Conservation (phyloP, 1,140 invertebrate genomes). For the Pollicipes pollicipes region DNA sequence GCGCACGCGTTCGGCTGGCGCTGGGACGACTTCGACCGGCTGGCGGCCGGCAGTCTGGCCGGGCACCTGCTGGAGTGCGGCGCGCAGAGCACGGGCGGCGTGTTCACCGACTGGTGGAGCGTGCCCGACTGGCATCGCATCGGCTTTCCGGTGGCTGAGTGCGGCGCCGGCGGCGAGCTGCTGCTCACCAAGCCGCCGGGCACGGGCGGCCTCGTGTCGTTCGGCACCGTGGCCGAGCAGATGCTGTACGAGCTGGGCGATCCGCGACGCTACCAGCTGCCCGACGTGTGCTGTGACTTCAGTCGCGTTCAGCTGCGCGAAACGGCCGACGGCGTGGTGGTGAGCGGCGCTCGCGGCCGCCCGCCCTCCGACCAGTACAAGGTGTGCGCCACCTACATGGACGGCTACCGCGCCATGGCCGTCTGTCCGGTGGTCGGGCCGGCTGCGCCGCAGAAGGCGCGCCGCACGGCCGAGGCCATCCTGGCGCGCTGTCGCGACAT, state of each 20-base stretch:
- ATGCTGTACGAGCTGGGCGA: slow-evolving; percentile 36
- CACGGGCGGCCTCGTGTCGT: slow-evolving; percentile 32
- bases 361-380: slow-evolving; percentile 31
- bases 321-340: slow-evolving; percentile 25
- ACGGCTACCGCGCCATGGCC: slow-evolving; percentile 24
- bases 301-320: slow-evolving; percentile 27
- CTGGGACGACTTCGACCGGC: slow-evolving; percentile 26
- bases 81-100: slow-evolving; percentile 34
- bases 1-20: slow-evolving; percentile 32
- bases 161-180: slow-evolving; percentile 27
- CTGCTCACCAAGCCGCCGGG: slow-evolving; percentile 31
- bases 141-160: slow-evolving; percentile 35
- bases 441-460: slow-evolving; percentile 29
- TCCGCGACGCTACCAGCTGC: slow-evolving; percentile 31
- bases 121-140: slow-evolving; percentile 31
- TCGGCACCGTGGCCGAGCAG: slow-evolving; percentile 32
- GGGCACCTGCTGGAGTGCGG: slow-evolving; percentile 39
- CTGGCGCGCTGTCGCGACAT: slow-evolving; percentile 28
- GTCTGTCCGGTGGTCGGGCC: slow-evolving; percentile 32
- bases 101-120: slow-evolving; percentile 34
- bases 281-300: slow-evolving; percentile 36
- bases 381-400: slow-evolving; percentile 29
- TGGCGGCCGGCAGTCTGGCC: slow-evolving; percentile 30
- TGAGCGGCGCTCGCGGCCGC: slow-evolving; percentile 30
- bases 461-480: slow-evolving; percentile 31